Percentiles rank a stretch among this genome's conserved stretches.
Conservation (phyloP, 2,113 vertebrate species). For the Empidonax alnorum region DNA sequence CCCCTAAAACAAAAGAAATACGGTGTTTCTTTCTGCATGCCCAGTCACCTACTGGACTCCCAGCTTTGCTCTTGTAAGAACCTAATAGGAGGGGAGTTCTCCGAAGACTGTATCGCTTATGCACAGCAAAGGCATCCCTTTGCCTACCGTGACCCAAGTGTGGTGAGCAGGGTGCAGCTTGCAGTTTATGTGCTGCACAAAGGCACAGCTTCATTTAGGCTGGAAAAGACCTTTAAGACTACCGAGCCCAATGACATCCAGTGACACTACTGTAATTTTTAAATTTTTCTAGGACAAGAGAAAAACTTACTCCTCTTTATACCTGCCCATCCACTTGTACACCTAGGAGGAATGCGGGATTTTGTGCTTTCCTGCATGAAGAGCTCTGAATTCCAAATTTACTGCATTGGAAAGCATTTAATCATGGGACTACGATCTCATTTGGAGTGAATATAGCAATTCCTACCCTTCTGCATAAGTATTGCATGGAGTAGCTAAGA, state of each 20-base stretch:
- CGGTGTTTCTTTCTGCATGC: background rate
- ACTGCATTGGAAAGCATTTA: background rate
- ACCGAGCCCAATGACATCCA: background rate
- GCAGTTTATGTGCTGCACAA: background rate
- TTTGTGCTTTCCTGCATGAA: background rate
- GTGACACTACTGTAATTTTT: background rate
- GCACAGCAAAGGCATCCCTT: background rate
- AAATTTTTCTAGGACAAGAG: background rate
- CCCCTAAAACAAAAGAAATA: background rate
- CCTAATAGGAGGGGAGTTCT: background rate
- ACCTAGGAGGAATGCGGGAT: background rate
- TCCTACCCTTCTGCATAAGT: background rate
- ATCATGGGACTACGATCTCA: background rate
- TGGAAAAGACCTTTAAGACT: background rate
- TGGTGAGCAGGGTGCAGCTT: background rate
- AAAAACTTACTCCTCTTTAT: background rate
- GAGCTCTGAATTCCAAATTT: background rate
- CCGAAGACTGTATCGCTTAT: accelerated
- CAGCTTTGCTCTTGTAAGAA: background rate
- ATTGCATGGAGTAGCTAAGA: background rate
- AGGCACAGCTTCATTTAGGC: too few species aligned
- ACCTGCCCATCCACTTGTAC: accelerated
- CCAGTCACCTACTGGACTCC: background rate
- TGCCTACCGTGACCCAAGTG: background rate
- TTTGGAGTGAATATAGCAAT: background rate